Evolutionary conservation across 2,113 vertebrate genomes (phyloP), one percentile per base, ranked within the genome.

Genomic region (Chaenogobius annularis): DNA sequence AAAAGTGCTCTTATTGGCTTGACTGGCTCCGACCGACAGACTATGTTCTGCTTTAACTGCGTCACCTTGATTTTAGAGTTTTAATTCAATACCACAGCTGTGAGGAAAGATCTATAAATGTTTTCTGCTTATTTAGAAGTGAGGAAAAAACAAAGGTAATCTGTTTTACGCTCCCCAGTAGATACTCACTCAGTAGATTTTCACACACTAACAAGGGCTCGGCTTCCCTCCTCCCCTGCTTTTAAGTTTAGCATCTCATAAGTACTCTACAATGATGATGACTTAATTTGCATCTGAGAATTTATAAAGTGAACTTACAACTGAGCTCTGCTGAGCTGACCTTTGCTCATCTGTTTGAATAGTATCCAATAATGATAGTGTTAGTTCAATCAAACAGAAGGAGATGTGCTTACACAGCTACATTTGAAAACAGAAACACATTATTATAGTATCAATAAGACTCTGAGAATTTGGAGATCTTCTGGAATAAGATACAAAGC

Each of bases 231-330:
- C 69, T 47, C 47, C 78, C 69, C 69, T 77, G 63, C 82, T 78
- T 79, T 83, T 77, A 73, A 82, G 76, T 74, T 22, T 59, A 56
- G 20, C 54, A 61, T 75, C 75, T 67, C 55, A 26, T 55, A 65
- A 79, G 82, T 78, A 73, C 63, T 77, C 71, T 72, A 44, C 81
- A 81, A 83, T 74, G 63, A 47, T 69, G 72, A 66, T 83, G 78
- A 80, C 82, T 80, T 82, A 69, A 85, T 86, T 86, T 84, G 62
- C 69, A 85, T 78, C 52, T 66, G 64, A 76, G 68, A 47, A 84
- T 87, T 83, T 85, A 76, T 67, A 76, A 80, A 83, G 74, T 75
- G 52, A 70, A 55, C 63, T 67, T 77, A 72, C 19, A 40, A 47
- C 58, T 73, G 70, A 64, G 43, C 70, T 70, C 59, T 66, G 26